phyloP scores from a whole-genome alignment of 2,888 invertebrate species.

The Erynnis tages region DNA sequence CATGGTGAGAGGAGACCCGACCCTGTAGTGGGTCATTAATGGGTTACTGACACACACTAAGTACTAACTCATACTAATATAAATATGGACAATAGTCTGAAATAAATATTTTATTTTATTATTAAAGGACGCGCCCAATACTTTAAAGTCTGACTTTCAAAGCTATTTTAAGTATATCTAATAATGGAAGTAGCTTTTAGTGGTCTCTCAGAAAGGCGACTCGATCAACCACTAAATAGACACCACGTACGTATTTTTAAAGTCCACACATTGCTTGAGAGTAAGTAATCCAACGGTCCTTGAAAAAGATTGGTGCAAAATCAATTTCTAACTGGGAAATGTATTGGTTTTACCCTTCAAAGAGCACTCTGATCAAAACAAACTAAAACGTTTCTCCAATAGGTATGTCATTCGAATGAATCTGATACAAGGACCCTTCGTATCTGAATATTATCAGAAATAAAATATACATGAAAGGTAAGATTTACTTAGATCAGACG shows the following conservation, averaged over 20 bases:
- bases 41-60: no score
- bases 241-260: constrained; percentile 11
- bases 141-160: constrained; percentile 22
- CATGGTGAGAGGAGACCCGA: no score
- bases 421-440: constrained; percentile 63
- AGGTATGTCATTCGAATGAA: constrained; percentile 77
- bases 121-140: constrained; percentile 6
- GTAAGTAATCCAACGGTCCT: constrained; percentile 16
- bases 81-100: no score
- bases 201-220: constrained; percentile 19
- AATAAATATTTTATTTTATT: no score
- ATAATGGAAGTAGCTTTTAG: constrained; percentile 27
- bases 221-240: constrained; percentile 16
- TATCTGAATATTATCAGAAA: constrained; percentile 70
- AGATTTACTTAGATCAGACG: constrained; percentile 67
- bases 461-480: constrained; percentile 74
- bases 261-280: constrained; percentile 5
- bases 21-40: no score
- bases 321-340: constrained; percentile 58
- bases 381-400: constrained; percentile 69
- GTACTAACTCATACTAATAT: no score
- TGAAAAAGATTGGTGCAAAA: constrained; percentile 38
- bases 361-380: constrained; percentile 62
- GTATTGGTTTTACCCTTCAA: constrained; percentile 63
- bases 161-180: constrained; percentile 23